phyloP scores from a whole-genome alignment of 2,113 vertebrate species.

The Petrocephalus microphthalmus region DNA sequence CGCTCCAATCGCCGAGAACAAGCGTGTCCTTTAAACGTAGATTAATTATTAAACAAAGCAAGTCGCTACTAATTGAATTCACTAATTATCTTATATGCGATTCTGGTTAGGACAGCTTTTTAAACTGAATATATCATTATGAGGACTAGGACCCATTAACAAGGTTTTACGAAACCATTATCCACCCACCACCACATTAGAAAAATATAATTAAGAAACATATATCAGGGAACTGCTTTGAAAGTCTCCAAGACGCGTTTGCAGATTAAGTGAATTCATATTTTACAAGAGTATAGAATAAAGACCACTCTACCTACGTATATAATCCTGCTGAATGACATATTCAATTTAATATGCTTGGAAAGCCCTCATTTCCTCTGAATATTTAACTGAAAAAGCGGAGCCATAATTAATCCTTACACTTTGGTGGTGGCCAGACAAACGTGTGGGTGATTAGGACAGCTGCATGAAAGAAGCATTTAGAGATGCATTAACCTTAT shows the following conservation, averaged over 20 bases:
- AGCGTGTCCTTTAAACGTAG: not conserved
- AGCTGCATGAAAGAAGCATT: constrained; percentile 48
- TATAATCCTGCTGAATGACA: constrained; percentile 59
- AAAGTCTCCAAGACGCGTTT: not conserved
- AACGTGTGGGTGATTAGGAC: constrained; percentile 46
- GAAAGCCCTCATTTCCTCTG: constrained; percentile 54
- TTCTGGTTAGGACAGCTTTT: not conserved
- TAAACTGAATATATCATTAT: constrained; percentile 7
- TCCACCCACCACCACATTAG: not conserved
- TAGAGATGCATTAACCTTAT: constrained; percentile 57
- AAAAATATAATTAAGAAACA: constrained; percentile 17
- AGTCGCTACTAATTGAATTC: not conserved
- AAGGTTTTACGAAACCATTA: constrained; percentile 15
- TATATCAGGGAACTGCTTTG: not conserved
- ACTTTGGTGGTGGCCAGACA: constrained; percentile 50
- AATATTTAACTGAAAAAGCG: constrained; percentile 48
- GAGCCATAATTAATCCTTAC: constrained; percentile 58
- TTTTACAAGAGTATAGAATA: constrained; percentile 15
- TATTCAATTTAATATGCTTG: constrained; percentile 66
- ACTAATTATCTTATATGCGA: not conserved
- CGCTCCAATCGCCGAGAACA: not conserved
- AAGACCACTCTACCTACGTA: constrained; percentile 48
- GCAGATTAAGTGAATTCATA: constrained; percentile 4
- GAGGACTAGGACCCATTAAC: not conserved
- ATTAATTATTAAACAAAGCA: not conserved